Evolutionary conservation across 2,797 vertebrate species (phyloP).

Genomic region (Sebastes wilsoni): DNA sequence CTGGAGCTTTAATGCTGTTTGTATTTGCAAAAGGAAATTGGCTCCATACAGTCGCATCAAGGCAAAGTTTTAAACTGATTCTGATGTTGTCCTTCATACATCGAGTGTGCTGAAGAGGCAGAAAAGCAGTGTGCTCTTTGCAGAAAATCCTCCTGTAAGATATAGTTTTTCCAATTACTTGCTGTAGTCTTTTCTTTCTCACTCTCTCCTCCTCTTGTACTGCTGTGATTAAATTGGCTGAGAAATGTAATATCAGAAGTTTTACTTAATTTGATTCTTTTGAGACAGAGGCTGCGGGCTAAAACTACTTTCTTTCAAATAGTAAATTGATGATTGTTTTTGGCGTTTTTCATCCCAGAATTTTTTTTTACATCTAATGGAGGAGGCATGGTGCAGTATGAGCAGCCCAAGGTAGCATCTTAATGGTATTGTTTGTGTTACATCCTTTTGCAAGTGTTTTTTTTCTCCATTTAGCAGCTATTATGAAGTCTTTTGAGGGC

Average conservation of each 20-base stretch:
- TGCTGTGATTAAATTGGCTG: slow-evolving; percentile 72
- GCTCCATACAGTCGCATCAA: background rate
- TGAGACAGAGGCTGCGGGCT: slow-evolving; percentile 61
- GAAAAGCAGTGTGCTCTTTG: slow-evolving; percentile 15
- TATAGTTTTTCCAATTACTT: slow-evolving; percentile 64
- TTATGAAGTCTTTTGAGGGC: slow-evolving; percentile 32
- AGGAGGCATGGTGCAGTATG: slow-evolving; percentile 38
- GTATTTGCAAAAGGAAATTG: background rate
- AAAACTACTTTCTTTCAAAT: slow-evolving; percentile 70
- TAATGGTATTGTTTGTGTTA: slow-evolving; percentile 26
- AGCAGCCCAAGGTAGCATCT: slow-evolving; percentile 42
- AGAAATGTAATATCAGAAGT: slow-evolving; percentile 78
- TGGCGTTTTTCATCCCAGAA: slow-evolving; percentile 73
- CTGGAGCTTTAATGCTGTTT: background rate
- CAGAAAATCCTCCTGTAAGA: slow-evolving; percentile 52
- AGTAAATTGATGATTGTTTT: slow-evolving; percentile 78
- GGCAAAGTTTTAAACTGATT: background rate
- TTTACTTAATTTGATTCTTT: slow-evolving; percentile 76
- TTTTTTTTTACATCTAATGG: slow-evolving; percentile 49
- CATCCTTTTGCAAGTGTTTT: slow-evolving; percentile 5
- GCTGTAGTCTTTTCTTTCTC: slow-evolving; percentile 59
- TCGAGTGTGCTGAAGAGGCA: slow-evolving; percentile 39
- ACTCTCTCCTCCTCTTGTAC: slow-evolving; percentile 48
- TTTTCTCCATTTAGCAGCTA: slow-evolving; percentile 26
- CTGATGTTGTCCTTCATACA: slow-evolving; percentile 24